phyloP scores from a whole-genome alignment of 2,888 invertebrate species.

The Hirtodrosophila alboralis region DNA sequence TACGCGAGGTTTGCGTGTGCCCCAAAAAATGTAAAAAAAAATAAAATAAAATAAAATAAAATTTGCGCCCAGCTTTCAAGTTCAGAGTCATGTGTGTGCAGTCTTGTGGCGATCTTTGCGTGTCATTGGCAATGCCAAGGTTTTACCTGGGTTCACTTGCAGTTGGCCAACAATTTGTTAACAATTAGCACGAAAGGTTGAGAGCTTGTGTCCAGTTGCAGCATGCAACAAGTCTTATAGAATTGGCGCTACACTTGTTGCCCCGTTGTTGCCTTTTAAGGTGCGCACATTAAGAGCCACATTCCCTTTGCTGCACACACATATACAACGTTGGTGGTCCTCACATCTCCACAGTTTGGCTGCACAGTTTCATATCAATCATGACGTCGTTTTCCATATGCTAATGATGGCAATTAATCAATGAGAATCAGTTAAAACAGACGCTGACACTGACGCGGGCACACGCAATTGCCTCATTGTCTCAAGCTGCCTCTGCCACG shows the following conservation, averaged over 20 bases:
- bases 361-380: constrained; percentile 59
- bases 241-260: constrained; percentile 46
- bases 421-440: constrained; percentile 71
- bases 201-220: constrained; percentile 8
- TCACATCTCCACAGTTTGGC: constrained; percentile 16
- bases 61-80: constrained; percentile 6
- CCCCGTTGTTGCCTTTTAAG: constrained; percentile 47
- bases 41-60: too few species aligned
- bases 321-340: constrained; percentile 45
- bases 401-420: constrained; percentile 79
- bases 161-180: constrained; percentile 72
- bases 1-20: constrained; percentile 71
- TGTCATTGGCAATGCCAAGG: too few species aligned
- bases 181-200: constrained; percentile 73
- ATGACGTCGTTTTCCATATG: constrained; percentile 66
- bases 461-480: constrained; percentile 73
- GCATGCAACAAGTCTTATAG: constrained; percentile 57
- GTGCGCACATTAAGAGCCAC: constrained; percentile 58
- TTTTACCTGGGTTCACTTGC: constrained; percentile 44
- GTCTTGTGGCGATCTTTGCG: constrained; percentile 26
- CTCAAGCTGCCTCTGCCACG: neutral
- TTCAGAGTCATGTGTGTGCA: constrained; percentile 2
- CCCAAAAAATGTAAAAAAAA: constrained; percentile 15
- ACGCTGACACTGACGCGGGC: constrained; percentile 27
- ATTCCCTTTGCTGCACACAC: constrained; percentile 30